These are phyloP conservation scores for Drosophila stalkeri DNA, from an alignment of 2,888 invertebrate genomes.

Conservation along the genomic window DNA sequence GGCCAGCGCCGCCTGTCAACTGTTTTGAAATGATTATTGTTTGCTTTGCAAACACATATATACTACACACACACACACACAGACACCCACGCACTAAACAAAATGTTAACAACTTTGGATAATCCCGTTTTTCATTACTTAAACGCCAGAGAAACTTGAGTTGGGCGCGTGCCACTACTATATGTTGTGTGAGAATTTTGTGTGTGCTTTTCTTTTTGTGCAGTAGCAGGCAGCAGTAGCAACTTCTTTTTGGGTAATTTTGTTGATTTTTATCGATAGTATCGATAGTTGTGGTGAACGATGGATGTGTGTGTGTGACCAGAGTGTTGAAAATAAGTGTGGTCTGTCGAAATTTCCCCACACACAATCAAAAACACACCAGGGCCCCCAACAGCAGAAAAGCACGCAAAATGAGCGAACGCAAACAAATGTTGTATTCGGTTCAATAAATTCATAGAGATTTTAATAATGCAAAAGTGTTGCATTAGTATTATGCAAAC, in stretches of 20 bases:
- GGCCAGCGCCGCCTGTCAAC: constrained; percentile 28
- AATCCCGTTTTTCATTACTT: not conserved
- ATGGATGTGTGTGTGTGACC: constrained; percentile 33
- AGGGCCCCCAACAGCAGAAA: constrained; percentile 36
- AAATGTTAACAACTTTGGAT: constrained; percentile 13
- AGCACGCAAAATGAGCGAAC: constrained; percentile 59
- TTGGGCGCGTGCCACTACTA: constrained; percentile 13
- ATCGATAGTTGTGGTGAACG: constrained; percentile 27
- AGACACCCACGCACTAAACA: constrained; percentile 5
- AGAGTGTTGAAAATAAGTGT: constrained; percentile 13
- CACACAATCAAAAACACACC: constrained; percentile 44
- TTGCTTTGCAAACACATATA: constrained; percentile 15
- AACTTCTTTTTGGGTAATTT: constrained; percentile 10
- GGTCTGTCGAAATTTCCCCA: constrained; percentile 29
- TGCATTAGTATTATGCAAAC: constrained; percentile 38
- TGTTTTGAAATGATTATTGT: constrained; percentile 21
- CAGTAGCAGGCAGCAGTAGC: constrained; percentile 15
- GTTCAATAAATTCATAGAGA: constrained; percentile 45
- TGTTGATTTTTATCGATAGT: constrained; percentile 15
- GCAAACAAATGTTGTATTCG: constrained; percentile 45
- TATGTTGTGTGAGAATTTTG: constrained; percentile 1
- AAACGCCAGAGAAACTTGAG: constrained; percentile 2
- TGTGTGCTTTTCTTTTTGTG: constrained; percentile 25
- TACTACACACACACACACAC: not conserved
- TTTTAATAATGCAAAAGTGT: constrained; percentile 46